phyloP scores from a whole-genome alignment of 1,140 invertebrate species.

The Plodia interpunctella region DNA sequence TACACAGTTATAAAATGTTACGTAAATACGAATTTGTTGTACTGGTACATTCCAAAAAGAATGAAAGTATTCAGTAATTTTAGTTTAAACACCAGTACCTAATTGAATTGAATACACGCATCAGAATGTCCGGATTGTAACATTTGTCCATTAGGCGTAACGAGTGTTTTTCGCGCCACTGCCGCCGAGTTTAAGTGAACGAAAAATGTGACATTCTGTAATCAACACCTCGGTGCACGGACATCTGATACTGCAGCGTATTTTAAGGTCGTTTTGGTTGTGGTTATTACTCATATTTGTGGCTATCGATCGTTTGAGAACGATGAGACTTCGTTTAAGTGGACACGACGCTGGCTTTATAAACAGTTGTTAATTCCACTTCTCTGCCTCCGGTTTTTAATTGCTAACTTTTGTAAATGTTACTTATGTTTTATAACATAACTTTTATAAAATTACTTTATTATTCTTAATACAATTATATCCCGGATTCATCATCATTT shows the following conservation, averaged over 20 bases:
- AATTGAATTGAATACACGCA: slow-evolving; percentile 7
- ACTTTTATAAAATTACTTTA: no score
- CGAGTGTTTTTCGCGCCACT: slow-evolving; percentile 35
- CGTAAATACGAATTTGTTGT: neutral
- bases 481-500: no score
- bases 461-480: no score
- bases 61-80: no score
- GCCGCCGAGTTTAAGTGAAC: slow-evolving; percentile 36
- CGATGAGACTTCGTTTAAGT: slow-evolving; percentile 4
- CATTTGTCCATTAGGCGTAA: slow-evolving; percentile 20
- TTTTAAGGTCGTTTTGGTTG: slow-evolving; percentile 3
- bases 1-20: neutral
- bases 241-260: slow-evolving; percentile 18
- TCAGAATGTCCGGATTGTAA: slow-evolving; percentile 23
- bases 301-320: slow-evolving; percentile 5
- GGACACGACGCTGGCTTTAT: neutral
- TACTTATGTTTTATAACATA: no score
- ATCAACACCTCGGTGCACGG: slow-evolving; percentile 29
- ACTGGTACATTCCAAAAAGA: neutral
- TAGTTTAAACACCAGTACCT: neutral
- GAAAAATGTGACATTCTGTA: slow-evolving; percentile 47
- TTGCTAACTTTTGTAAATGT: no score
- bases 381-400: no score
- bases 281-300: slow-evolving; percentile 6
- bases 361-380: neutral